phyloP scores from a whole-genome alignment of 2,888 invertebrate genomes.

The Agrotis ipsilon region DNA sequence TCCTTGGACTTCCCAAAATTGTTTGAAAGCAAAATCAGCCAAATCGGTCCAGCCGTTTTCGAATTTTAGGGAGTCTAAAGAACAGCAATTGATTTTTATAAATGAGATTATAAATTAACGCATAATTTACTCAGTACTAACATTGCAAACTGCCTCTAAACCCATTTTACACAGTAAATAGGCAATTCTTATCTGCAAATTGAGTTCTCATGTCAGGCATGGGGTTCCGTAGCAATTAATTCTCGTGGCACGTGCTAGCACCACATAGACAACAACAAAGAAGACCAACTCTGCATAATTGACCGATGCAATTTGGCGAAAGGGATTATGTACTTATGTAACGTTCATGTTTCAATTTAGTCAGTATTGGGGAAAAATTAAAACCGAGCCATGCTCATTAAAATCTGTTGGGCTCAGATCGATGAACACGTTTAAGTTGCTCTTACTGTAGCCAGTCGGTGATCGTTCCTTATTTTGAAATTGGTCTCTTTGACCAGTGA shows the following conservation, averaged over 20 bases:
- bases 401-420: no score
- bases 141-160: neutral
- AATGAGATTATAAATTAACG: neutral
- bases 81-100: no score
- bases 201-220: constrained; percentile 38
- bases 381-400: no score
- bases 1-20: no score
- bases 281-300: constrained; percentile 27
- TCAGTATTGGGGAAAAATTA: neutral
- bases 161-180: constrained; percentile 35
- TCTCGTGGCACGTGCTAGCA: constrained; percentile 32
- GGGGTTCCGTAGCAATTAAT: constrained; percentile 55
- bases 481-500: no score
- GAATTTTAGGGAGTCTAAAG: no score
- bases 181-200: constrained; percentile 57
- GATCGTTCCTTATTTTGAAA: no score
- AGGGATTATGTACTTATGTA: no score
- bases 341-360: neutral
- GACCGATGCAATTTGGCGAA: neutral
- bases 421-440: no score
- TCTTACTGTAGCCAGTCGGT: no score
- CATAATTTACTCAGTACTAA: neutral
- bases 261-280: neutral
- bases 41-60: no score
- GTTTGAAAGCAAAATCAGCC: no score